Evolutionary conservation across 1,140 invertebrate species (phyloP).

Genomic region (Acromyrmex heyeri): DNA sequence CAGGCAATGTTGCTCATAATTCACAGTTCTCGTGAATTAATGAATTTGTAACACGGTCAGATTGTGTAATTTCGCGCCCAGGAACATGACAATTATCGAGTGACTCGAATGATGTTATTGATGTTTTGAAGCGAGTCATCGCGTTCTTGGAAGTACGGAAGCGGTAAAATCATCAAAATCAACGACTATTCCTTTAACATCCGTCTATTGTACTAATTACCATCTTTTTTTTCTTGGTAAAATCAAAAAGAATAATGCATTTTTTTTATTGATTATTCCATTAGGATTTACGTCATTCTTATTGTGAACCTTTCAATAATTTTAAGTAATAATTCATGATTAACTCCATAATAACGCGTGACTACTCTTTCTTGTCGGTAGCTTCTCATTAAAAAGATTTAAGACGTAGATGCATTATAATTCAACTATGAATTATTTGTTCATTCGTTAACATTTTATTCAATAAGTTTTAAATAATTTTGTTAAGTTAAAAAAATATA

Average conservation of each 20-base stretch:
- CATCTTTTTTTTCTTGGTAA: conserved; percentile 24
- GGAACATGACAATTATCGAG: conserved; percentile 32
- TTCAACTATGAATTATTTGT: background rate
- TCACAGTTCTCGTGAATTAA: conserved; percentile 13
- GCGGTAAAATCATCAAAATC: conserved; percentile 33
- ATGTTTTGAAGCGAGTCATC: conserved; percentile 32
- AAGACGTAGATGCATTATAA: background rate
- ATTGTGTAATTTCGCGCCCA: background rate
- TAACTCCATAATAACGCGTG: background rate
- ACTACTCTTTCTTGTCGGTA: background rate
- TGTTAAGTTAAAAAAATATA: conserved; percentile 4
- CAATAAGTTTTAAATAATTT: conserved; percentile 1
- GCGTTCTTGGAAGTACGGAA: conserved; percentile 44
- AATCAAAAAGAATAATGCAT: conserved; percentile 8
- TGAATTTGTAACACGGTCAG: conserved; percentile 24
- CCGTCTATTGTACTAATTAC: conserved; percentile 17
- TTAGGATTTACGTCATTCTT: conserved; percentile 7
- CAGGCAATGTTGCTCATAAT: background rate
- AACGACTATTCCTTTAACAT: conserved; percentile 17
- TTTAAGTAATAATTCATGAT: conserved; percentile 2
- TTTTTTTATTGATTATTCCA: conserved; percentile 5
- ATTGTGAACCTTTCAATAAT: background rate
- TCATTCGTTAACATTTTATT: background rate
- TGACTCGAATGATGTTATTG: conserved; percentile 36
- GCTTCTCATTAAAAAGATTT: background rate